Evolutionary conservation across 2,888 invertebrate species (phyloP), one percentile per base, ranked within the genome.

Genomic region (Eupithecia inturbata): DNA sequence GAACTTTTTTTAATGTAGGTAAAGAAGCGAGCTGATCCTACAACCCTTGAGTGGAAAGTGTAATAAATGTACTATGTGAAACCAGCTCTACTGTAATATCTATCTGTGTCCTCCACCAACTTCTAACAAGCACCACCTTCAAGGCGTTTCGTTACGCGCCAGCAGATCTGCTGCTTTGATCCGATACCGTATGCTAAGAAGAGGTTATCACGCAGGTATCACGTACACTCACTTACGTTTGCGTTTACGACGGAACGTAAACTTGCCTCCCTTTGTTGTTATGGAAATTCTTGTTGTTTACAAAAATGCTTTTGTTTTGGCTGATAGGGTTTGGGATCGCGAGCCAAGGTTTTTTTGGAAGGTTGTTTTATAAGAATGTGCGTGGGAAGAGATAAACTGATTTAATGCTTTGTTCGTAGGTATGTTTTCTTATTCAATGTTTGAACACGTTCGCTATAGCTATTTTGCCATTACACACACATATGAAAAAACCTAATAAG

Each of bases 131-230:
- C n/a, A 49, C 49, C 49, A 49, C 49, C n/a, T 49, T 2, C 19
- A 19, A 45, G 45, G 45, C 14, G 3, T 45, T 45, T 19, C 7
- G n/a, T 45, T 14, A 5, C 3, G 45, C n/a, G 45, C 45, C 19
- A 45, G 19, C 45, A 45, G 45, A 45, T 19, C 19, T 3, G 19
- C 49, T 19, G 60, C 62, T 12, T 1, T 5, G 31, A 62, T 16
- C 31, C 31, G 62, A 7, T 31, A 4, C 12, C 62, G 62, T 31
- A 1, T 19, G 67, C 72, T 9, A 9, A 10, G 22, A 10, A 53
- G 60, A 53, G 41, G 57, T 74, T 7, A 19, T 31, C 28, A 19
- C 62, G 81, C 28, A 19, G 31, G 81, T 80, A 81, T 82, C 78
- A 73, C 67, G 57, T 68, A 63, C 45, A 62, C 41, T 57, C 66